These are phyloP conservation scores for Barnardius zonarius DNA, from an alignment of 2,113 vertebrate species.

Conservation along the genomic window DNA sequence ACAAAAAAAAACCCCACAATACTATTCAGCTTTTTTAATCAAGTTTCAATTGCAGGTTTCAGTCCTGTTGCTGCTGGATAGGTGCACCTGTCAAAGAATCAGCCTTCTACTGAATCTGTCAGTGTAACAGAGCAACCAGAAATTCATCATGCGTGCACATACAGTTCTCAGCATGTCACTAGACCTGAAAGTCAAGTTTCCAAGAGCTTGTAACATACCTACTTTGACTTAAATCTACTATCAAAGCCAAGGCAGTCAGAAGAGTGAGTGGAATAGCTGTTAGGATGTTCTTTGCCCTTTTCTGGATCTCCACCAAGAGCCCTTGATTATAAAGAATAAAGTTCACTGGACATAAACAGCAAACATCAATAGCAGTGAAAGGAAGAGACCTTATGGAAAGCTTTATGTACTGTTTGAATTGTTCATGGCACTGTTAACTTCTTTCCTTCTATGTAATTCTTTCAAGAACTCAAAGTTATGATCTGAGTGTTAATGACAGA, in stretches of 20 bases:
- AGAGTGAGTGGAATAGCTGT: background rate
- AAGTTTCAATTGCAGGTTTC: background rate
- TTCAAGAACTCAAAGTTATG: background rate
- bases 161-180: rapidly evolving
- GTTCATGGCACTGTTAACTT: background rate
- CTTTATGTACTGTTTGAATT: background rate
- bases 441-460: background rate
- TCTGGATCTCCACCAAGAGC: background rate
- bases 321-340: background rate
- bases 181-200: background rate
- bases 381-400: background rate
- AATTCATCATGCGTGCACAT: background rate
- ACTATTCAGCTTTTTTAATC: background rate
- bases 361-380: background rate
- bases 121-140: background rate
- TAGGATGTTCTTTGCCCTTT: background rate
- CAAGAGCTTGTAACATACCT: background rate
- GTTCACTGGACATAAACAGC: background rate
- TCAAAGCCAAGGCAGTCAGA: background rate
- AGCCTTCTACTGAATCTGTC: background rate
- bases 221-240: background rate
- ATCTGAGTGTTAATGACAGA: background rate
- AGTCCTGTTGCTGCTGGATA: background rate
- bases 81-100: background rate
- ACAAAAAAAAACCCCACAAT: too few species aligned